Evolutionary conservation across 2,888 invertebrate genomes (phyloP).

Genomic region (Asteroscopus sphinx): DNA sequence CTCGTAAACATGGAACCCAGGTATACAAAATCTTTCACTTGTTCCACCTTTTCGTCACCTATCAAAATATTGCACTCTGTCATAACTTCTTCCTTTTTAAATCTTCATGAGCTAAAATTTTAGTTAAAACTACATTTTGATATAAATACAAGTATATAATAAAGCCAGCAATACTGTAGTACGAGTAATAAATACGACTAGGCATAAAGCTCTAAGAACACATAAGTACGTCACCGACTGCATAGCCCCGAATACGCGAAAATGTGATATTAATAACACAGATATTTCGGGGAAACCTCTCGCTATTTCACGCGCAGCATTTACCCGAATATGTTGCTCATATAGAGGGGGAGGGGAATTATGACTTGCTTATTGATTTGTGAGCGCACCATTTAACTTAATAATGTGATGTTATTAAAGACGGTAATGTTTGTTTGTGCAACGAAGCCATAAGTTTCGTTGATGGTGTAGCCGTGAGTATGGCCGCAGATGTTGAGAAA

Average conservation of each 20-base stretch:
- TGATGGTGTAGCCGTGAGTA: no score
- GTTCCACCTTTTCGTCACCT: no score
- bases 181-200: background rate
- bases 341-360: background rate
- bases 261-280: conserved; percentile 18
- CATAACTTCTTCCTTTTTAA: no score
- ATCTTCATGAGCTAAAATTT: background rate
- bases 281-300: conserved; percentile 7
- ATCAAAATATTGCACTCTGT: no score
- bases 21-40: no score
- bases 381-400: conserved; percentile 1
- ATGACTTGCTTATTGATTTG: conserved; percentile 7
- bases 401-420: background rate
- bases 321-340: conserved; percentile 11
- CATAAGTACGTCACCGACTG: background rate
- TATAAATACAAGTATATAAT: background rate
- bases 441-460: no score
- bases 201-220: background rate
- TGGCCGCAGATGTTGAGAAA: no score
- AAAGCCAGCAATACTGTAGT: background rate
- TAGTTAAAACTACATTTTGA: background rate
- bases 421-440: background rate
- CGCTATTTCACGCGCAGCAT: background rate
- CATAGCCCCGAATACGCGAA: conserved; percentile 3
- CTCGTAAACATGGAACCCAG: no score